phyloP scores from a whole-genome alignment of 2,797 vertebrate species.

The Gymnoscopelus microlampas region DNA sequence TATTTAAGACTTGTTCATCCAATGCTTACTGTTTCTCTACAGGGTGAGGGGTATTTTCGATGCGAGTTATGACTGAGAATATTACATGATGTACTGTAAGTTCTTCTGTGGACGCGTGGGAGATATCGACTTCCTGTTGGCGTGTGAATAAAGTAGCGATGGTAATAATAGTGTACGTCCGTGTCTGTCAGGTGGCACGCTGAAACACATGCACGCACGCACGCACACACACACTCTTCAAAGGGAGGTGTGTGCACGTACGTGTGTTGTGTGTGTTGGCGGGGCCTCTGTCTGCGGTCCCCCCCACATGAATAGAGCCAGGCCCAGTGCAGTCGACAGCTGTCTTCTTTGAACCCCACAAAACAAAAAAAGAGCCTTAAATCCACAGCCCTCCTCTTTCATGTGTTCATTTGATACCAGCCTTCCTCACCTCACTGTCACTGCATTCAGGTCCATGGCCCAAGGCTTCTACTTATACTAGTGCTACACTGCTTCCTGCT shows the following conservation, averaged over 20 bases:
- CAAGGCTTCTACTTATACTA: constrained; percentile 38
- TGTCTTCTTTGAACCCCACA: constrained; percentile 84
- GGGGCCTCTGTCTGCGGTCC: constrained; percentile 69
- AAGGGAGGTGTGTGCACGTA: constrained; percentile 37
- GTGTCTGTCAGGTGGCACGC: constrained; percentile 27
- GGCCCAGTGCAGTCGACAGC: constrained; percentile 80
- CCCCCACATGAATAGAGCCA: constrained; percentile 77
- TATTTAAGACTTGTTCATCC: too few species aligned
- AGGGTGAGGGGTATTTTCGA: not conserved
- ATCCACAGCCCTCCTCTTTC: constrained; percentile 80
- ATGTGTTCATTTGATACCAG: constrained; percentile 81
- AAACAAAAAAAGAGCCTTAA: constrained; percentile 81
- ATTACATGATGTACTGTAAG: constrained; percentile 1
- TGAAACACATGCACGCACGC: constrained; percentile 21
- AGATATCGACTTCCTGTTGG: constrained; percentile 6
- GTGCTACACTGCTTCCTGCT: constrained; percentile 13
- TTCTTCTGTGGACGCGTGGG: not conserved
- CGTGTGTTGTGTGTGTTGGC: constrained; percentile 51
- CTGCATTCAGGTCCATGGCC: constrained; percentile 52
- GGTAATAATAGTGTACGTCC: constrained; percentile 30
- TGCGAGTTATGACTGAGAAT: constrained; percentile 20
- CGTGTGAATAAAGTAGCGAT: constrained; percentile 22
- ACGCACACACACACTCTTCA: constrained; percentile 43
- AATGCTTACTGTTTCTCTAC: too few species aligned
- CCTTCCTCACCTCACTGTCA: constrained; percentile 73